Base-by-base conservation (phyloP, 2,888 invertebrate genomes). In the Apoderus coryli region DNA sequence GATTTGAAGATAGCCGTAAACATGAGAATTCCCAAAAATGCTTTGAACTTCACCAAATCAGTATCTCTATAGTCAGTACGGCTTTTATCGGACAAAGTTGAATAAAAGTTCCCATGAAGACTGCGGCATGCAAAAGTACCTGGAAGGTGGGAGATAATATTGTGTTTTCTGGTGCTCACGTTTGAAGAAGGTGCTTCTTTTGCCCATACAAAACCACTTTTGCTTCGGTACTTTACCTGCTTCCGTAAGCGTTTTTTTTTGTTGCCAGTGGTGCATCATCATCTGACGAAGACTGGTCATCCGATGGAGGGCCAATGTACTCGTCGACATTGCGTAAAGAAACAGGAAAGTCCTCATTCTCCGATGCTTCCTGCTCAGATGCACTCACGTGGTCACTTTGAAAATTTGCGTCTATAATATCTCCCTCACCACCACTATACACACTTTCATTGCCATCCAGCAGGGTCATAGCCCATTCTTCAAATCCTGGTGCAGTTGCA, bases 341-440 rank as follows among this genome's bases (percentile, higher is more conserved):
- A n/a, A n/a, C n/a, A n/a, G n/a, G n/a, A n/a, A n/a, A n/a, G n/a
- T n/a, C 10, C 5, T 27, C 27, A 27, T 27, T 27, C n/a, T 27
- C 27, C 4, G 27, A 27, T 27, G 27, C 16, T 27, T 27, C 27
- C 14, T 27, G 27, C n/a, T 27, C 27, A 14, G 16, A 27, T 14
- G n/a, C 7, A 27, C 27, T 25, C 6, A 25, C 25, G 11, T 25
- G 25, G 11, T 27, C 27, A 27, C 14, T 27, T 14, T 27, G n/a
- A 14, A 27, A 27, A 27, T 14, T 27, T 14, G 9, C 4, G 14
- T 27, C 27, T 27, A 14, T 14, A 11, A 14, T 27, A 14, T 27
- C 16, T 27, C 10, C 27, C 14, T 27, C 27, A 14, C 16, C 15
- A 14, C 27, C 27, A 27, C 27, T 27, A 14, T 14, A 14, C 27